Evolutionary conservation across 2,113 vertebrate species (phyloP).

Genomic region (Cebidichthys violaceus): DNA sequence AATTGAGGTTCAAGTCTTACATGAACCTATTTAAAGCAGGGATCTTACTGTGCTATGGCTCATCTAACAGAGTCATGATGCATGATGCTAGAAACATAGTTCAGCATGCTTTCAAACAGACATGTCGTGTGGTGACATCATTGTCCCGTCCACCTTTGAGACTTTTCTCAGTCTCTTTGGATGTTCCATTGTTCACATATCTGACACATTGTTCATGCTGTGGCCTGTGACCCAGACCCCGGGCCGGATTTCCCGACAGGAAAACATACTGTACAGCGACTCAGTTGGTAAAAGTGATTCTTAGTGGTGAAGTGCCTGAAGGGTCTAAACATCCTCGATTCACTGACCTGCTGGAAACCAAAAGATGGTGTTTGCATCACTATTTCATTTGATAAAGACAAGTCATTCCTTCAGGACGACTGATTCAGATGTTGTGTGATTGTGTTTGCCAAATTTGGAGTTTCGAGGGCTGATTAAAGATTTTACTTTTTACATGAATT

Average conservation of each 20-base stretch:
- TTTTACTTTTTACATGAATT: background rate
- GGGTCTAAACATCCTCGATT: background rate
- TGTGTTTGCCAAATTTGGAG: background rate
- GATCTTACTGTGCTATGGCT: no score
- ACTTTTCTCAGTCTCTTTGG: background rate
- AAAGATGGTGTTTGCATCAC: background rate
- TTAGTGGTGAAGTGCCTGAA: background rate
- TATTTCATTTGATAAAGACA: background rate
- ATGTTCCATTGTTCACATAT: slow-evolving; percentile 32
- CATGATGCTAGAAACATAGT: no score
- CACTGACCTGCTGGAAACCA: background rate
- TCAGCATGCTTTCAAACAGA: background rate
- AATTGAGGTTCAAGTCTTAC: no score
- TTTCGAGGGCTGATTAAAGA: background rate
- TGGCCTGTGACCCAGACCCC: background rate
- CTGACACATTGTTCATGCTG: slow-evolving; percentile 37
- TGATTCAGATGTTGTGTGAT: background rate
- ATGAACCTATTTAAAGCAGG: background rate
- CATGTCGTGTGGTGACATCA: background rate
- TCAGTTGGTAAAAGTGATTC: background rate
- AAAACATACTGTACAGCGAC: slow-evolving; percentile 19
- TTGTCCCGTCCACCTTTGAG: background rate
- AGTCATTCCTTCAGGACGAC: background rate
- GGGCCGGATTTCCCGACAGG: slow-evolving; percentile 60
- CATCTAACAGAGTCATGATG: no score